Evolutionary conservation across 2,113 vertebrate species (phyloP).

Genomic region (Meleagris gallopavo): DNA sequence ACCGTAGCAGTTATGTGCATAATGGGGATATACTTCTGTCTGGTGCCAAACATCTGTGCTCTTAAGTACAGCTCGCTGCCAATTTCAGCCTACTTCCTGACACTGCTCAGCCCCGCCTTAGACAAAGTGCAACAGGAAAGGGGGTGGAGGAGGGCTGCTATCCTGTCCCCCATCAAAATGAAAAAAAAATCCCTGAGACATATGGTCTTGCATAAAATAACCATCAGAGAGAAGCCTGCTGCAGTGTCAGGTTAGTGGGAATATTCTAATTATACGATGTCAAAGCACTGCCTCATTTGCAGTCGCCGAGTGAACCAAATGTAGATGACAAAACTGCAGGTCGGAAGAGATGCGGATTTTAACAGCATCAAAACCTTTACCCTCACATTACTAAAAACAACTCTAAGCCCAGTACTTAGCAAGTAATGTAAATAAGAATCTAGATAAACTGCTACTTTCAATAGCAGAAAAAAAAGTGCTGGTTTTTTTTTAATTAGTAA

Average conservation of each 20-base stretch:
- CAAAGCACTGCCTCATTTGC: slow-evolving; percentile 18
- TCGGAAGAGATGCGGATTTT: not conserved
- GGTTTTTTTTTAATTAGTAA: not conserved
- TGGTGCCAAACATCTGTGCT: slow-evolving; percentile 71
- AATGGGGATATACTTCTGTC: not conserved
- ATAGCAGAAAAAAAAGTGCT: not conserved
- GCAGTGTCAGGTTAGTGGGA: slow-evolving; percentile 21
- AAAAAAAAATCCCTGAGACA: slow-evolving; percentile 49
- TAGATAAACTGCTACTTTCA: slow-evolving; percentile 34
- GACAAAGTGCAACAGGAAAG: not conserved
- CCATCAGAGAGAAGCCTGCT: slow-evolving; percentile 6
- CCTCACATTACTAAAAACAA: slow-evolving; percentile 33
- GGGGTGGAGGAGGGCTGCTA: not conserved
- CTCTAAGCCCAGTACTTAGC: not conserved
- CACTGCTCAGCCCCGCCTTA: fast-evolving
- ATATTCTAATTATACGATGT: slow-evolving; percentile 26
- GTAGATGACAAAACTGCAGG: slow-evolving; percentile 33
- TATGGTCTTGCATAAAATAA: slow-evolving; percentile 65
- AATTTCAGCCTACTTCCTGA: slow-evolving; percentile 10
- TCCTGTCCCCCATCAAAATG: not conserved
- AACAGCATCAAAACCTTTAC: slow-evolving; percentile 21
- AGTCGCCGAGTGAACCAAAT: not conserved
- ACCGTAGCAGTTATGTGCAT: not conserved
- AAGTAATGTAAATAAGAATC: slow-evolving; percentile 1
- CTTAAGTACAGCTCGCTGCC: not conserved